Base-by-base conservation (phyloP, 1,140 invertebrate genomes). In the Leptinotarsa lineolata region DNA sequence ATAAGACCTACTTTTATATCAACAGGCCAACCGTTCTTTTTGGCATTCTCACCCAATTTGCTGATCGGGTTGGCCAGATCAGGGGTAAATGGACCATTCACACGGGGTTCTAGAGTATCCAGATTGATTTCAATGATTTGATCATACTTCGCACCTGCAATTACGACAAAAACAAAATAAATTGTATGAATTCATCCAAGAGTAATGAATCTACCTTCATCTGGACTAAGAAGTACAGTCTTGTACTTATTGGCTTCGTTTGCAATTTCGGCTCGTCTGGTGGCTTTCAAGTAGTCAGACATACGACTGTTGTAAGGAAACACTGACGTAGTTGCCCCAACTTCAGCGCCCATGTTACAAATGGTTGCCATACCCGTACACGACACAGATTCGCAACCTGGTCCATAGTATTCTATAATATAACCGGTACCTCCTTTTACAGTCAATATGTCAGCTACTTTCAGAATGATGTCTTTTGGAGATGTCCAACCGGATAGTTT, bases 321-420 rank as follows among this genome's bases (percentile, higher is more conserved):
- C 21, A 99, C 87, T 12, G 96, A 98, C 5, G 98, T 99, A 13
- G 98, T 99, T 2, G 98, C 98, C 77, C 98, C 98, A 81, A 99
- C 99, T 87, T 99, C 98, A 78, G 98, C 98, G 73, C 98, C 98
- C 98, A 99, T 99, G 86, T 99, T 99, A 85, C 98, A 99, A 84
- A 99, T 99, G 39, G 97, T 99, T 12, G 95, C 97, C 96, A 99
- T 99, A 70, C 97, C 98, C 46, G 98, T 99, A 84, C 97, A 99
- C 20, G 97, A 99, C 81, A 99, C 97, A 54, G 95, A 97, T 81
- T 99, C 96, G 0, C 99, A 96, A 58, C 98, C 98, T 46, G 96
- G 95, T 8, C 98, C 98, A 85, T 93, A 94, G 86, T 99, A 99
- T 85, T 99, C 98, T 58, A 99, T 94, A 84, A 99, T 99, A 72